phyloP scores from a whole-genome alignment of 2,113 vertebrate genomes.

The Gavialis gangeticus region DNA sequence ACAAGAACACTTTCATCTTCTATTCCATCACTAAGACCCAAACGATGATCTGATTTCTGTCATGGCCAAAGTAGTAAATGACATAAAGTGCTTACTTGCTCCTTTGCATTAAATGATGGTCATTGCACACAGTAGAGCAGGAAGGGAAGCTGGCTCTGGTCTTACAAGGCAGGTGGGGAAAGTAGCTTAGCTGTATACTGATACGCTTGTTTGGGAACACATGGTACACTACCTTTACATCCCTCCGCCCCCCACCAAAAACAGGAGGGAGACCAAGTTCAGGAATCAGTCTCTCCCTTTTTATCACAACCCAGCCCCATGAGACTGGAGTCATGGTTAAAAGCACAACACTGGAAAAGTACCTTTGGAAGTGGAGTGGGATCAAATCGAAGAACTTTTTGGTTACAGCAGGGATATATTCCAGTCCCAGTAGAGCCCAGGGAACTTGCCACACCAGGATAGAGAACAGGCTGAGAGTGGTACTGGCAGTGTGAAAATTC shows the following conservation, averaged over 20 bases:
- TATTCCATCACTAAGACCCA: neutral
- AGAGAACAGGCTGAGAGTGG: constrained; percentile 90
- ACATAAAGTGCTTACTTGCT: neutral
- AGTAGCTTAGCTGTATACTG: neutral
- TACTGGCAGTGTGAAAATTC: constrained; percentile 94
- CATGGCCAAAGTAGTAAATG: neutral
- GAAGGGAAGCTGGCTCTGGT: neutral
- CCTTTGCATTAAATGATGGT: too few relatives aligned
- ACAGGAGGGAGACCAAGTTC: neutral
- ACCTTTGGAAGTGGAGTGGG: constrained; percentile 91
- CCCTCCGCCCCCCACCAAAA: neutral
- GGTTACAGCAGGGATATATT: constrained; percentile 94
- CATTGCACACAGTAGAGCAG: too few relatives aligned
- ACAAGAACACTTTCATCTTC: neutral
- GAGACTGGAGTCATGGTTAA: accelerated
- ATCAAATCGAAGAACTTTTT: constrained; percentile 95
- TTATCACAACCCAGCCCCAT: accelerated
- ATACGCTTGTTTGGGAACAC: neutral
- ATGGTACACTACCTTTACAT: neutral
- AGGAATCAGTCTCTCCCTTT: neutral
- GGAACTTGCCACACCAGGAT: constrained; percentile 82
- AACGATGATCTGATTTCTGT: neutral
- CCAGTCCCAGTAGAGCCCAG: constrained; percentile 85
- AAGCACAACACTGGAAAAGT: neutral
- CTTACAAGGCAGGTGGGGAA: neutral